Percentiles rank a stretch among this genome's conserved stretches.
Evolutionary conservation across 2,888 invertebrate species (phyloP).

Genomic region (Stictocephala bisonia): DNA sequence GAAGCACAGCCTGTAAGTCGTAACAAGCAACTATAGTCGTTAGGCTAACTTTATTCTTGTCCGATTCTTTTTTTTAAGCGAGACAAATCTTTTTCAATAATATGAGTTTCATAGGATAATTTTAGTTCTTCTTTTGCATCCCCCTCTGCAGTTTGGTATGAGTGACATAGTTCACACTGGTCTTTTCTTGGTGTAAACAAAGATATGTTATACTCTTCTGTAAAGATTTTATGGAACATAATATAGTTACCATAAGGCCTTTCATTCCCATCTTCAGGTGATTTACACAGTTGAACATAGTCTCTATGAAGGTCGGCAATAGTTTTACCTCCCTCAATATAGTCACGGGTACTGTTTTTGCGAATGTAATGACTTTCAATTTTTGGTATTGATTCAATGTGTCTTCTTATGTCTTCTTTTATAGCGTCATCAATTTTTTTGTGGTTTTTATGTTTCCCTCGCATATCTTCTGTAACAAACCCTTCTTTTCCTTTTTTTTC

Average conservation of each 20-base stretch:
- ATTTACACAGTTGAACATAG: constrained; percentile 19
- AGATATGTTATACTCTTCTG: constrained; percentile 56
- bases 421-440: constrained; percentile 43
- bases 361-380: constrained; percentile 37
- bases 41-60: constrained; percentile 54
- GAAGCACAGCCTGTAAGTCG: constrained; percentile 62
- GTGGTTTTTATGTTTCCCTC: constrained; percentile 12
- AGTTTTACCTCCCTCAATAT: constrained; percentile 40
- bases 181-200: constrained; percentile 60
- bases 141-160: constrained; percentile 58
- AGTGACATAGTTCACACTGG: constrained; percentile 59
- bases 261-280: constrained; percentile 21
- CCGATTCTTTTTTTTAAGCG: constrained; percentile 57
- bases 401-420: constrained; percentile 25
- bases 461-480: constrained; percentile 20
- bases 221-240: constrained; percentile 39
- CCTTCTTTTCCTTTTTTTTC: background rate
- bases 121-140: constrained; percentile 55
- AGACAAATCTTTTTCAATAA: constrained; percentile 54
- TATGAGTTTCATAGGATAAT: constrained; percentile 55
- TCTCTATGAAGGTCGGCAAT: constrained; percentile 54
- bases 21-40: constrained; percentile 56
- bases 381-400: constrained; percentile 28
- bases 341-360: constrained; percentile 16
- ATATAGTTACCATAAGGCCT: constrained; percentile 33